These are phyloP conservation scores for Diprion similis DNA, from an alignment of 1,140 invertebrate genomes.

Conservation along the genomic window DNA sequence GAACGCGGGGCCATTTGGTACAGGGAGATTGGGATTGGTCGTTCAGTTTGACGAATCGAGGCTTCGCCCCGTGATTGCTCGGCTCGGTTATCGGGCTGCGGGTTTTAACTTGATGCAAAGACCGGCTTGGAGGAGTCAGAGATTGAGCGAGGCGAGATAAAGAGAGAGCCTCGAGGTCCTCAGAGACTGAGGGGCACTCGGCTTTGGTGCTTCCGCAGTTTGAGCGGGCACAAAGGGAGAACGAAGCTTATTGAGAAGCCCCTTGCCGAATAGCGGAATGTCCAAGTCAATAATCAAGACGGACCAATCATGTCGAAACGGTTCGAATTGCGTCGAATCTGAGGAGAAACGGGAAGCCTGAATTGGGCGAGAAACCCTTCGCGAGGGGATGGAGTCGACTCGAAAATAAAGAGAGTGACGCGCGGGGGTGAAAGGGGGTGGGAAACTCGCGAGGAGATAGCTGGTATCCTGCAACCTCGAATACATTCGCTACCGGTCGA, in stretches of 20 bases:
- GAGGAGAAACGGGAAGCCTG: conserved; percentile 5
- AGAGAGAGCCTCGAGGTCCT: background rate
- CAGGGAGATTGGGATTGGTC: background rate
- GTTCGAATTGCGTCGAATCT: background rate
- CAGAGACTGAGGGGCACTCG: background rate
- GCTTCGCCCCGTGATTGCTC: background rate
- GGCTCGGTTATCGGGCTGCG: background rate
- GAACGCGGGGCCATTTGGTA: background rate
- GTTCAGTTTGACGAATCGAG: conserved; percentile 5
- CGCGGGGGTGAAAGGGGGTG: conserved; percentile 6
- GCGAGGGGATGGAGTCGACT: conserved; percentile 10
- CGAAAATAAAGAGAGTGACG: conserved; percentile 26
- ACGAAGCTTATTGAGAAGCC: background rate
- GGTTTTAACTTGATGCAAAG: background rate
- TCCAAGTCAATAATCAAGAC: conserved; percentile 5
- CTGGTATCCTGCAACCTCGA: background rate
- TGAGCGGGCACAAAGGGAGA: background rate
- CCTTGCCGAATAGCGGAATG: background rate
- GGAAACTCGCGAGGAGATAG: background rate
- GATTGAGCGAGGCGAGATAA: background rate
- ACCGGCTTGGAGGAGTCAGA: background rate
- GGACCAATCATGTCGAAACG: background rate
- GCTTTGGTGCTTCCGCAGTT: background rate
- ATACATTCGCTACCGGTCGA: conserved; percentile 2
- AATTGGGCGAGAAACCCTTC: conserved; percentile 18